These are phyloP conservation scores for Pygocentrus nattereri DNA, from an alignment of 2,797 vertebrate genomes.

Conservation along the genomic window DNA sequence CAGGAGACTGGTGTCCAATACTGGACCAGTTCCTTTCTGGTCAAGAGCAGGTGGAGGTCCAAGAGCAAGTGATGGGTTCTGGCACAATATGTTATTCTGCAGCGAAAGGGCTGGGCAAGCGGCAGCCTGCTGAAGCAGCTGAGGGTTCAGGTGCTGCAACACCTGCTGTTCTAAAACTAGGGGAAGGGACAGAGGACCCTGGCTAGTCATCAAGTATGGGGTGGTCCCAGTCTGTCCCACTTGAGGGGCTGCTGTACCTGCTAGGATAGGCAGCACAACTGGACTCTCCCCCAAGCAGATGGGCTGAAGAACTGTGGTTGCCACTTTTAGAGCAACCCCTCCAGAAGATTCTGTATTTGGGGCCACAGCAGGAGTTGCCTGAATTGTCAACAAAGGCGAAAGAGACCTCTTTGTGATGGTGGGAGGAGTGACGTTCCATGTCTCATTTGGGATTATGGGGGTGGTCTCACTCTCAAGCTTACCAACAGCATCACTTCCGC, in stretches of 20 bases:
- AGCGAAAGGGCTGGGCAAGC: conserved; percentile 80
- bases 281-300: conserved; percentile 94
- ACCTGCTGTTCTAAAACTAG: conserved; percentile 94
- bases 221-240: conserved; percentile 83
- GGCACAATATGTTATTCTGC: conserved; percentile 86
- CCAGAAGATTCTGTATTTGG: conserved; percentile 83
- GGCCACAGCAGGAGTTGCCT: conserved; percentile 81
- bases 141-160: conserved; percentile 92
- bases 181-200: conserved; percentile 90
- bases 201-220: conserved; percentile 91
- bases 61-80: conserved; percentile 78
- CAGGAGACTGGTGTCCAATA: conserved; percentile 86
- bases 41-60: conserved; percentile 85
- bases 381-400: conserved; percentile 79
- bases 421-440: conserved; percentile 83
- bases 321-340: conserved; percentile 91
- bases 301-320: conserved; percentile 92
- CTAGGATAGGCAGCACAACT: conserved; percentile 92
- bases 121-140: conserved; percentile 83
- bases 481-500: conserved; percentile 61
- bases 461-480: conserved; percentile 86
- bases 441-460: conserved; percentile 81
- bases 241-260: conserved; percentile 84
- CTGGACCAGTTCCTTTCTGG: conserved; percentile 83
- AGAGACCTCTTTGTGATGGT: conserved; percentile 88